Evolutionary conservation across 2,113 vertebrate genomes (phyloP).

Genomic region (Larimichthys polyactis): DNA sequence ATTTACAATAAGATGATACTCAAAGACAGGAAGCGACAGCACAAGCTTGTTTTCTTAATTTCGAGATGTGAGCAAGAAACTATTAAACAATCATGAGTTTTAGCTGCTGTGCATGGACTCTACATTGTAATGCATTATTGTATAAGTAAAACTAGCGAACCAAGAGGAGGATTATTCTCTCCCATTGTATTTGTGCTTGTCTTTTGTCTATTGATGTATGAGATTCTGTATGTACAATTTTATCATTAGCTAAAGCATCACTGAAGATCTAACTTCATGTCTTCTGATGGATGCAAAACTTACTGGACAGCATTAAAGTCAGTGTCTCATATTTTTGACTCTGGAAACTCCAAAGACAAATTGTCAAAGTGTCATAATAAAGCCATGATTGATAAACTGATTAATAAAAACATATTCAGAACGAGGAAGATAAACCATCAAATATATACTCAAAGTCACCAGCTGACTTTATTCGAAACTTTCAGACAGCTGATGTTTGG

Average conservation of each 20-base stretch:
- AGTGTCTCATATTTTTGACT: not conserved
- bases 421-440: slow-evolving; percentile 29
- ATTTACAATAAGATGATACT: slow-evolving; percentile 47
- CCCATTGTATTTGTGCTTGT: not conserved
- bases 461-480: slow-evolving; percentile 28
- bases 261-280: not conserved
- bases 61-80: not conserved
- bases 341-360: not conserved
- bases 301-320: not conserved
- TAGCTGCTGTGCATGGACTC: slow-evolving; percentile 4
- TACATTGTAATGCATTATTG: not conserved
- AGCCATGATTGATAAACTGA: not conserved
- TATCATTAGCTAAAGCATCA: not conserved
- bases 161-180: not conserved
- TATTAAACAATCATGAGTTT: not conserved
- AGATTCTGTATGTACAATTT: not conserved
- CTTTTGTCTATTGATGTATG: not conserved
- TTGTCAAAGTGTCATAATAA: not conserved
- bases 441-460: slow-evolving; percentile 23
- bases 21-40: slow-evolving; percentile 4
- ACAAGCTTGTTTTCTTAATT: slow-evolving; percentile 8
- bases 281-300: not conserved
- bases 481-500: slow-evolving; percentile 14
- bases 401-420: slow-evolving; percentile 14
- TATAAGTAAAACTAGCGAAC: not conserved